Evolutionary conservation across 2,888 invertebrate species (phyloP).

Genomic region (Xestia xanthographa): DNA sequence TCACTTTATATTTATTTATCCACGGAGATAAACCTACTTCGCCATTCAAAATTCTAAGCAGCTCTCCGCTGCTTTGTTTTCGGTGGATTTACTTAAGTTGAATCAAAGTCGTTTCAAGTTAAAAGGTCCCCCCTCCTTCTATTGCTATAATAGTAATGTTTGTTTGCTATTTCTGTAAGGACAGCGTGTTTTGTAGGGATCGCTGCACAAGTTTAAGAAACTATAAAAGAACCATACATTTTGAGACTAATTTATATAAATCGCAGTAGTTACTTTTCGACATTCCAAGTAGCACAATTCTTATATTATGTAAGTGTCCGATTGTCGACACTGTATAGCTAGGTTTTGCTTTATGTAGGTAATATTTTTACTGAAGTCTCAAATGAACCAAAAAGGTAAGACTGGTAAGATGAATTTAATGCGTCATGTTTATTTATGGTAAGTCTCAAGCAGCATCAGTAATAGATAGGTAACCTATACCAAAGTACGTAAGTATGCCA

Average conservation of each 20-base stretch:
- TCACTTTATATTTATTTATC: slow-evolving; percentile 56
- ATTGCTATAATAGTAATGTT: slow-evolving; percentile 51
- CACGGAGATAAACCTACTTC: slow-evolving; percentile 55
- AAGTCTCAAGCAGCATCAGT: slow-evolving; percentile 14
- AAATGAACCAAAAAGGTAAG: not conserved
- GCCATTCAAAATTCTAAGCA: slow-evolving; percentile 62
- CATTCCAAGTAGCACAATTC: not conserved
- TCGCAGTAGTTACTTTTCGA: not conserved
- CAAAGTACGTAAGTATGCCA: slow-evolving; percentile 1
- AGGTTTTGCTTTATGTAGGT: not conserved
- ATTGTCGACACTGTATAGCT: not conserved
- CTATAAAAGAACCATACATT: not conserved
- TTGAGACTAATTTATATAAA: not conserved
- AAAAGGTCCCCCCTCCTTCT: slow-evolving; percentile 40
- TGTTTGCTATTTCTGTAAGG: slow-evolving; percentile 38
- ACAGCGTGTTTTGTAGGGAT: slow-evolving; percentile 21
- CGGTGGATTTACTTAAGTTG: slow-evolving; percentile 61
- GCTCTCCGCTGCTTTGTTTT: slow-evolving; percentile 62
- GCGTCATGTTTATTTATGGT: slow-evolving; percentile 21
- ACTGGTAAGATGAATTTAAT: not conserved
- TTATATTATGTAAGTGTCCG: not conserved
- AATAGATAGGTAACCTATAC: slow-evolving; percentile 16
- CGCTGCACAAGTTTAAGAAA: not conserved
- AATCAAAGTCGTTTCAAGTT: slow-evolving; percentile 57
- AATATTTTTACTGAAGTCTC: not conserved